A percentile compares a stretch with the other conserved stretches of the same genome.
Evolutionary conservation across 2,888 invertebrate species (phyloP).

Genomic region (Cryptophagus acutangulus): DNA sequence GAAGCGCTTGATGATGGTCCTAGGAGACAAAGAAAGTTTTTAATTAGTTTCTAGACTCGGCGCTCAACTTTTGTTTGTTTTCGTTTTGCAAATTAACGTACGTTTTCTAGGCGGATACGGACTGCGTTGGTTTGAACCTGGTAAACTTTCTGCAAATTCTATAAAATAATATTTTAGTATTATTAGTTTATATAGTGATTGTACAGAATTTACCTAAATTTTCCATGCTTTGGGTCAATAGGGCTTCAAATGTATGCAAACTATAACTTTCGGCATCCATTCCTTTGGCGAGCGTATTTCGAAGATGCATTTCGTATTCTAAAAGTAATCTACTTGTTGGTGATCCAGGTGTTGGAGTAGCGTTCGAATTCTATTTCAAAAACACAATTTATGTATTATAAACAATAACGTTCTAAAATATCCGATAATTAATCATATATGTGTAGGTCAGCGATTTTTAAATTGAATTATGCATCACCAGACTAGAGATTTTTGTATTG

Average conservation of each 20-base stretch:
- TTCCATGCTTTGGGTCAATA: constrained; percentile 92
- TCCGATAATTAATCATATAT: too few relatives aligned
- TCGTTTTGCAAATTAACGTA: constrained; percentile 54
- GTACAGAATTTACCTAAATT: constrained; percentile 72
- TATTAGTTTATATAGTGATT: too few relatives aligned
- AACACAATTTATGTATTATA: constrained; percentile 7
- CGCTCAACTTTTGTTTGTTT: constrained; percentile 1
- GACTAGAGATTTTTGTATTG: too few relatives aligned
- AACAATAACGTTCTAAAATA: too few relatives aligned
- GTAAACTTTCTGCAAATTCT: constrained; percentile 86
- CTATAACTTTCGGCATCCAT: constrained; percentile 95
- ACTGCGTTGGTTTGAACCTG: constrained; percentile 78
- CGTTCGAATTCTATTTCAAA: constrained; percentile 54
- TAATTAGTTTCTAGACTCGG: constrained; percentile 3
- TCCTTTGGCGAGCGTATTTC: constrained; percentile 88
- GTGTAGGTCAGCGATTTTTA: too few relatives aligned
- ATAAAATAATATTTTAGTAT: too few relatives aligned
- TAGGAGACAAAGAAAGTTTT: constrained; percentile 31
- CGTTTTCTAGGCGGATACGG: constrained; percentile 80
- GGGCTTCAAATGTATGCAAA: constrained; percentile 87
- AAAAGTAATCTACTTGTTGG: constrained; percentile 79
- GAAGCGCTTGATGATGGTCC: constrained; percentile 61
- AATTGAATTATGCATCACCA: too few relatives aligned
- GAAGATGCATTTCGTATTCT: constrained; percentile 90
- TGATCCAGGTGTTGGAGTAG: constrained; percentile 74